A percentile compares a stretch with the other conserved stretches of the same genome.
Evolutionary conservation across 2,113 vertebrate genomes (phyloP).

Genomic region (Pardalotus punctatus): DNA sequence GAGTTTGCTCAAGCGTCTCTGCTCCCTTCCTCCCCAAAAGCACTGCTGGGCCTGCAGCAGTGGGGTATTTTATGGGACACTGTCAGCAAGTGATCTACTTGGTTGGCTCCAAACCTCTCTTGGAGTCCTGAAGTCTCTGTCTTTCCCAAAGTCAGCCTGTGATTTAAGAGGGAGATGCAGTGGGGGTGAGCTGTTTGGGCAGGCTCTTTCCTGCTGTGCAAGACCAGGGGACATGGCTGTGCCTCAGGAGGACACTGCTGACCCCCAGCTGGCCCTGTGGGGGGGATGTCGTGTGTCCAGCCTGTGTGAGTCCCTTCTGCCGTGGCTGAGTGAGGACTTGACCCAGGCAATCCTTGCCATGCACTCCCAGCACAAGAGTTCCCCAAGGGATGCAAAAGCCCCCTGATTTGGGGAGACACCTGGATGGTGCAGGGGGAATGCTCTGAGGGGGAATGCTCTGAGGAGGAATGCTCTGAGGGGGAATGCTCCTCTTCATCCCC

Average conservation of each 20-base stretch:
- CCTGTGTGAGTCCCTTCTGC: background rate
- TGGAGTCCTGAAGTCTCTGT: background rate
- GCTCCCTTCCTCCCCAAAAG: background rate
- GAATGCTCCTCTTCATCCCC: background rate
- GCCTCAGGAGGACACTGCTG: accelerated
- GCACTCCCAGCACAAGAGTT: accelerated
- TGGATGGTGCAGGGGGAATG: accelerated
- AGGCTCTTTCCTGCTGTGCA: background rate
- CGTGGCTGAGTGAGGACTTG: accelerated
- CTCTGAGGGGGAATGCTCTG: accelerated
- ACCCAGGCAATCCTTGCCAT: accelerated
- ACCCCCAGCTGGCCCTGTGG: accelerated
- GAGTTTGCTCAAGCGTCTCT: background rate
- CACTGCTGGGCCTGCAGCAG: background rate
- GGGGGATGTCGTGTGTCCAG: accelerated
- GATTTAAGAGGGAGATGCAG: background rate
- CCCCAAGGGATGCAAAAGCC: background rate
- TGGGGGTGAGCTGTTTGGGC: background rate
- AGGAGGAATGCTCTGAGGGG: accelerated
- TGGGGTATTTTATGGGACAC: background rate
- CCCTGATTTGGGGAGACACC: background rate
- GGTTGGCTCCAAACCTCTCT: background rate
- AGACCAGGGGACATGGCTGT: accelerated
- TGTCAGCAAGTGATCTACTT: slow-evolving; percentile 6
- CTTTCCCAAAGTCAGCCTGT: background rate